A percentile compares a stretch with the other conserved stretches of the same genome.
Evolutionary conservation across 2,797 vertebrate genomes (phyloP).

Genomic region (Pseudopleuronectes americanus): DNA sequence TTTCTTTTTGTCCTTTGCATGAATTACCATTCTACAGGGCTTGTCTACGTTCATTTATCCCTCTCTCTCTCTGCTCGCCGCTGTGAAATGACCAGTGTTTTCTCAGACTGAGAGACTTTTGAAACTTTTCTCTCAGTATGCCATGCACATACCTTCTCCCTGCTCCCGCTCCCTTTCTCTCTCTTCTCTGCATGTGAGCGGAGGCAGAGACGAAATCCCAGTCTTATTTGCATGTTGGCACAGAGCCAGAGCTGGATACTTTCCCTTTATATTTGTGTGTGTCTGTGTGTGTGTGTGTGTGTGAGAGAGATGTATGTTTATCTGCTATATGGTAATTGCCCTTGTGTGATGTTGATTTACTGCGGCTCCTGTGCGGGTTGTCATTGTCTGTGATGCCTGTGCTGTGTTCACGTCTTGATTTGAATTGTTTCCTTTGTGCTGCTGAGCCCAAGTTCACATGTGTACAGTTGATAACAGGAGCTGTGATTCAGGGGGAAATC

Average conservation of each 20-base stretch:
- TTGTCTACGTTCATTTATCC: conserved; percentile 64
- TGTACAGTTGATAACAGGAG: conserved; percentile 13
- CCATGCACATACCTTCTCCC: conserved; percentile 51
- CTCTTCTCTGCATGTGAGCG: conserved; percentile 40
- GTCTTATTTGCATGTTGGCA: conserved; percentile 60
- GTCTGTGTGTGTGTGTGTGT: not conserved
- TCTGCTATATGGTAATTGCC: conserved; percentile 6
- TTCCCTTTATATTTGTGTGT: conserved; percentile 21
- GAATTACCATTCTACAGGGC: conserved; percentile 44
- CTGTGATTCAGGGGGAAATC: conserved; percentile 25
- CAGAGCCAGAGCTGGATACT: conserved; percentile 40
- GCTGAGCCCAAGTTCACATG: not conserved
- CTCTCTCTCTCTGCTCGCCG: conserved; percentile 35
- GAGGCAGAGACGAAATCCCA: conserved; percentile 35
- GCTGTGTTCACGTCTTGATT: not conserved
- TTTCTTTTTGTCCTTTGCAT: conserved; percentile 36
- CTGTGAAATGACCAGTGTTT: conserved; percentile 65
- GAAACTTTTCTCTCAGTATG: conserved; percentile 75
- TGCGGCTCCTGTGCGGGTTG: not conserved
- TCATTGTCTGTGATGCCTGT: conserved; percentile 15
- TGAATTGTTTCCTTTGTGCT: conserved; percentile 9
- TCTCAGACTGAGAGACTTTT: conserved; percentile 67
- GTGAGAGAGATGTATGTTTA: conserved; percentile 1
- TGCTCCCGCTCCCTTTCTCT: conserved; percentile 31
- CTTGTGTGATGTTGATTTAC: conserved; percentile 19